phyloP scores from a whole-genome alignment of 2,113 vertebrate species.

The Peucedramus taeniatus region DNA sequence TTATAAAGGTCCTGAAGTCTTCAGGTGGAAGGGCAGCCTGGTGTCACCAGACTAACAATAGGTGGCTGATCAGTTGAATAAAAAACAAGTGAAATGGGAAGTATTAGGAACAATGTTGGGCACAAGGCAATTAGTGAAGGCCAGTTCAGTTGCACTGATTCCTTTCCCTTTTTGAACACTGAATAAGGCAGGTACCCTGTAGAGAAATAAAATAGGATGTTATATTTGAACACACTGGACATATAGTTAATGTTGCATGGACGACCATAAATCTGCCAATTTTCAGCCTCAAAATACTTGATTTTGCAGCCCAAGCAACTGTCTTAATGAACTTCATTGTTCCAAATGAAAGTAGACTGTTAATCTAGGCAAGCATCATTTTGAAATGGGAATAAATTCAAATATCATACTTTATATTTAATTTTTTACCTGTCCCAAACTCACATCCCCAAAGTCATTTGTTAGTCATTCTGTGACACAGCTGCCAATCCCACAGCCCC shows the following conservation, averaged over 20 bases:
- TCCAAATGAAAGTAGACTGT: not conserved
- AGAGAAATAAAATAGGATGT: not conserved
- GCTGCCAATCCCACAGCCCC: not conserved
- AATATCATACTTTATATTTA: not conserved
- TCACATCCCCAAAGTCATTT: not conserved
- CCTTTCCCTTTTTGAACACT: not conserved
- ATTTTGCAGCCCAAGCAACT: not conserved
- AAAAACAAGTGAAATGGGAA: not conserved
- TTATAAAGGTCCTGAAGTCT: not conserved
- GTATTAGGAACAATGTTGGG: not conserved
- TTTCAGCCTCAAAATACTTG: not conserved
- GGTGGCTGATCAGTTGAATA: not conserved
- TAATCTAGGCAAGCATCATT: not conserved
- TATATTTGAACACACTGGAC: not conserved
- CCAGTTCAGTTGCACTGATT: not conserved
- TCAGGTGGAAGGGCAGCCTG: not conserved
- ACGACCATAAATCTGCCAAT: not conserved
- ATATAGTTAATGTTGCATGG: not conserved
- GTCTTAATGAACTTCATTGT: not conserved
- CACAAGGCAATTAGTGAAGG: not conserved
- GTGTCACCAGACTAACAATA: not conserved
- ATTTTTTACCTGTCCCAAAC: not conserved
- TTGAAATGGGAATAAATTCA: not conserved
- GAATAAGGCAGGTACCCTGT: not conserved
- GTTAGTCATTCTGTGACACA: not conserved